Evolutionary conservation across 2,888 invertebrate genomes (phyloP).

Genomic region (Polymixis lichenea): DNA sequence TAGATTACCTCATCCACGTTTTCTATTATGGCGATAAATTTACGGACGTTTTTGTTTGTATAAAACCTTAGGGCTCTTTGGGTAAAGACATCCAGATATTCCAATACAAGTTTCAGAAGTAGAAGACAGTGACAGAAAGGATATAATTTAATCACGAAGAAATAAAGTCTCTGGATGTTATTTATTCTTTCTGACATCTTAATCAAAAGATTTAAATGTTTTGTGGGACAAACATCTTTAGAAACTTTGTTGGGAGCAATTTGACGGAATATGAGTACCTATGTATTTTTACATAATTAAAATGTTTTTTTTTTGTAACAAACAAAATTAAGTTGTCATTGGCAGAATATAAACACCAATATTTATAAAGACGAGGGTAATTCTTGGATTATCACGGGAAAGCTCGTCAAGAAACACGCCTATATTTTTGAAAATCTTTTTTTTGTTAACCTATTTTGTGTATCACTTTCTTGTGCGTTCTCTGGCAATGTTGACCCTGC

Average conservation of each 20-base stretch:
- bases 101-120: slow-evolving; percentile 67
- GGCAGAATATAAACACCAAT: not conserved
- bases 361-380: not conserved
- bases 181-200: slow-evolving; percentile 50
- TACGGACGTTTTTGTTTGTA: slow-evolving; percentile 1
- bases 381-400: too few species aligned
- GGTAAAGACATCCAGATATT: slow-evolving; percentile 64
- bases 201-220: slow-evolving; percentile 40
- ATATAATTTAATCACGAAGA: slow-evolving; percentile 56
- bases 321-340: not conserved
- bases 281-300: not conserved
- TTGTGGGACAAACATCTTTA: not conserved
- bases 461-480: too few species aligned
- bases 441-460: too few species aligned
- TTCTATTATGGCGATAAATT: slow-evolving; percentile 11
- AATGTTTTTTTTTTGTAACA: not conserved
- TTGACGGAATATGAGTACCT: not conserved
- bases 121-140: slow-evolving; percentile 60
- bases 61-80: slow-evolving; percentile 9
- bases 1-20: not conserved
- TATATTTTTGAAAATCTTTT: too few species aligned
- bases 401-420: too few species aligned
- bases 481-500: too few species aligned
- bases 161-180: slow-evolving; percentile 53
- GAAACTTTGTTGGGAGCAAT: slow-evolving; percentile 1